Evolutionary conservation across 2,797 vertebrate species (phyloP).

Genomic region (Dryobates pubescens): DNA sequence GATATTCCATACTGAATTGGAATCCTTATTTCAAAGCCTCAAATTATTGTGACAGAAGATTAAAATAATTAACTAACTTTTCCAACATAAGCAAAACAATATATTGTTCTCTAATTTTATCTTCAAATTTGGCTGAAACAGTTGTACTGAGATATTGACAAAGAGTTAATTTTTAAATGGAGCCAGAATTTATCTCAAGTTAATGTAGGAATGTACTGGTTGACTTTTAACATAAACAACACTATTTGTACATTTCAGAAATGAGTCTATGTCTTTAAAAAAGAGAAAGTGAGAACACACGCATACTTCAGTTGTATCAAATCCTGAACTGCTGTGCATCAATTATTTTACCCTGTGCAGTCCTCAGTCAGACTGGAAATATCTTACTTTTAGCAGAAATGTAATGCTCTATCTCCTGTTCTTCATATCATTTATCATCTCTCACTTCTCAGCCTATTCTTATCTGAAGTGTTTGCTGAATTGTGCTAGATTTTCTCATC

Average conservation of each 20-base stretch:
- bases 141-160: not conserved
- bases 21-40: not conserved
- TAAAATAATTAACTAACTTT: not conserved
- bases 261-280: not conserved
- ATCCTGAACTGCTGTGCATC: not conserved
- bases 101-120: not conserved
- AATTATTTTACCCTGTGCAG: not conserved
- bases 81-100: not conserved
- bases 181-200: not conserved
- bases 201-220: not conserved
- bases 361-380: not conserved
- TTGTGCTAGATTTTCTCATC: not conserved
- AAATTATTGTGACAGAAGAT: not conserved
- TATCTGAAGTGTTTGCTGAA: slow-evolving; percentile 4
- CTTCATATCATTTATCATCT: slow-evolving; percentile 11
- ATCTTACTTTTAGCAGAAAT: not conserved
- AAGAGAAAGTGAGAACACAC: not conserved
- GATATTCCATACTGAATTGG: not conserved
- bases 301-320: not conserved
- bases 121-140: not conserved
- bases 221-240: not conserved
- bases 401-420: not conserved
- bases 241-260: not conserved
- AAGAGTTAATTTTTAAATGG: not conserved
- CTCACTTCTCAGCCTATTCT: not conserved